Percentiles rank a stretch among this genome's conserved stretches.
Conservation (phyloP, 1,140 invertebrate genomes). For the Drosophila guanche region DNA sequence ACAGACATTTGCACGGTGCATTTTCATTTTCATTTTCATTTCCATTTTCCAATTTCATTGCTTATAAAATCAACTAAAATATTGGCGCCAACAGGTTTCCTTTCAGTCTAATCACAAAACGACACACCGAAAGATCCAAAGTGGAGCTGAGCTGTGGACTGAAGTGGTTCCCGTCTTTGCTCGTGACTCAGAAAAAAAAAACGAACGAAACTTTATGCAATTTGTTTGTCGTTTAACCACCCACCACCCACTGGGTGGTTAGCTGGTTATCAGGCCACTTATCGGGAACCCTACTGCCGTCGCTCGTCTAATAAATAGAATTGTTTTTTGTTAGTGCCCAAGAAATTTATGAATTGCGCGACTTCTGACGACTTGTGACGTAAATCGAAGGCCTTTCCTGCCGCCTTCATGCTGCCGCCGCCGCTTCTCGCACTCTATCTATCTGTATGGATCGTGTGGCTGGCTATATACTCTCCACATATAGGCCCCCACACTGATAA, state of each 20-base stretch:
- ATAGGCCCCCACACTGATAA: constrained; percentile 34
- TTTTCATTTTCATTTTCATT: too few species aligned
- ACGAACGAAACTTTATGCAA: constrained; percentile 58
- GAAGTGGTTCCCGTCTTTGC: neutral
- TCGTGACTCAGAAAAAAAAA: constrained; percentile 31
- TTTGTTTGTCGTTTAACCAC: constrained; percentile 21
- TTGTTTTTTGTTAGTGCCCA: constrained; percentile 25
- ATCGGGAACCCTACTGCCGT: too few species aligned
- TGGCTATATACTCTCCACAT: constrained; percentile 16
- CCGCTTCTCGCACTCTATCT: neutral
- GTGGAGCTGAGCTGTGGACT: too few species aligned
- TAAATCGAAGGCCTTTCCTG: constrained; percentile 59
- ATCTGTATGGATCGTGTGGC: constrained; percentile 24
- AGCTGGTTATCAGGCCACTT: constrained; percentile 22
- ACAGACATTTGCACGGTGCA: constrained; percentile 60
- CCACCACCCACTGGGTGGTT: constrained; percentile 36
- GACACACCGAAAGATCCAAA: too few species aligned
- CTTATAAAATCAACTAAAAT: constrained; percentile 78
- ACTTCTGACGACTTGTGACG: constrained; percentile 50
- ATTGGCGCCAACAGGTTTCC: constrained; percentile 47
- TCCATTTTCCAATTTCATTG: neutral
- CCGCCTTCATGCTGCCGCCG: constrained; percentile 2
- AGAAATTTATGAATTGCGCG: constrained; percentile 71
- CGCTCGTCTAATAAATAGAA: constrained; percentile 31
- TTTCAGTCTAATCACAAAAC: too few species aligned